Conservation (phyloP, 1,140 invertebrate species). For the Anagrus nilaparvatae region DNA sequence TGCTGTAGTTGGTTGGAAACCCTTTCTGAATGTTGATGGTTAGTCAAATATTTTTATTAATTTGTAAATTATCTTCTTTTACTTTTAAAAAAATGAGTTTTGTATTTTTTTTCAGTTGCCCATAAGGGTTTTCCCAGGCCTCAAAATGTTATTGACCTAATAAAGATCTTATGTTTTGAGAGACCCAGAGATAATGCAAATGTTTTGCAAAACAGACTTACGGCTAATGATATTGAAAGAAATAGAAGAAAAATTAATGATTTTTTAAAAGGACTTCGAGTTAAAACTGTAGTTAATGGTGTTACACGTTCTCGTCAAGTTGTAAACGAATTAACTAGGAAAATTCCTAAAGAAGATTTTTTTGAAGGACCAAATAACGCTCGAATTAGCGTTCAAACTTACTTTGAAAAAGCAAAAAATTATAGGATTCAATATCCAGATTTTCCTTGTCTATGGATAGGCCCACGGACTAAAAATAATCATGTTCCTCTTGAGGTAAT, state of each 20-base stretch:
- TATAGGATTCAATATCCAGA: slow-evolving; percentile 44
- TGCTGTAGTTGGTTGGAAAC: slow-evolving; percentile 58
- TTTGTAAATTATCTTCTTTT: slow-evolving; percentile 3
- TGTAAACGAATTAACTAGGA: too few relatives aligned
- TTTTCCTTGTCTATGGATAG: slow-evolving; percentile 53
- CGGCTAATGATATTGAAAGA: neutral
- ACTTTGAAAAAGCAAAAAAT: slow-evolving; percentile 39
- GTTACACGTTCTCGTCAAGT: too few relatives aligned
- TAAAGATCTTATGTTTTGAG: slow-evolving; percentile 17
- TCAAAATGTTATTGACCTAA: slow-evolving; percentile 37
- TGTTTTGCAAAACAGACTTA: neutral
- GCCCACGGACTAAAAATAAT: slow-evolving; percentile 40
- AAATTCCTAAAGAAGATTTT: slow-evolving; percentile 23
- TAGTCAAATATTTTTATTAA: slow-evolving; percentile 20
- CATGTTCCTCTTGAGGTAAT: slow-evolving; percentile 46
- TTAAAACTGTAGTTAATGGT: slow-evolving; percentile 43
- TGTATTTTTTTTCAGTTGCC: slow-evolving; percentile 41
- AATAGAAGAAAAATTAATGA: slow-evolving; percentile 12
- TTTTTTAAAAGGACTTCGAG: slow-evolving; percentile 32
- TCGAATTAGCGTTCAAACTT: slow-evolving; percentile 42
- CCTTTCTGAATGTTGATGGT: slow-evolving; percentile 69
- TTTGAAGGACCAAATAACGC: too few relatives aligned
- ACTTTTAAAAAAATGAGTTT: neutral
- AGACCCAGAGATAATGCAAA: too few relatives aligned
- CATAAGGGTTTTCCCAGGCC: slow-evolving; percentile 57